Evolutionary conservation across 37 sponge, comb jelly and placozoan species (phyloP).

Genomic region (Chondrilla cf. caribensis): DNA sequence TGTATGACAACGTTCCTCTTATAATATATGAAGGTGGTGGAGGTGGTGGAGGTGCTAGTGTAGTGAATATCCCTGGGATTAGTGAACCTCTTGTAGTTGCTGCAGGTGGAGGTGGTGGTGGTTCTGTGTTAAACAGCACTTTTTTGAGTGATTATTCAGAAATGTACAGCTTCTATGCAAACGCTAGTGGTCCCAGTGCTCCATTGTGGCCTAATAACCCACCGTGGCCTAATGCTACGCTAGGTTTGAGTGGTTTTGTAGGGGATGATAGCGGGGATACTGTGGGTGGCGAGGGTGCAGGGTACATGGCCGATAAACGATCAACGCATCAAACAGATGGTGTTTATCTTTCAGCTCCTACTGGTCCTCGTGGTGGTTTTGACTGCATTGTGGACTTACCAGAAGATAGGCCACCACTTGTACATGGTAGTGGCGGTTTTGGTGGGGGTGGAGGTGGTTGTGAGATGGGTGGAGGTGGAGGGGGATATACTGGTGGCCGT

Average conservation of each 20-base stretch:
- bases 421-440: conserved; percentile 16
- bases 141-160: background rate
- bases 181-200: background rate
- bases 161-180: background rate
- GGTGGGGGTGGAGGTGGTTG: conserved; percentile 45
- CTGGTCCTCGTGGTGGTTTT: background rate
- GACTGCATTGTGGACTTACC: background rate
- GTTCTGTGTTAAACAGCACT: too few relatives aligned
- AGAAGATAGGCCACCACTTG: background rate
- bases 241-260: conserved; percentile 3
- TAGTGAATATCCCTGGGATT: background rate
- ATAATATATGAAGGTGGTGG: background rate
- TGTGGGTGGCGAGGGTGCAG: conserved; percentile 1
- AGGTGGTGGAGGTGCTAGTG: conserved; percentile 9
- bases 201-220: too few relatives aligned
- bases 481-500: conserved; percentile 34
- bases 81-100: background rate
- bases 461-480: conserved; percentile 43
- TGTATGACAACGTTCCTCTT: too few relatives aligned
- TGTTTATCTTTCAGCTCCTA: background rate
- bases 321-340: background rate
- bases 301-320: background rate
- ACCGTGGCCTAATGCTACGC: background rate
- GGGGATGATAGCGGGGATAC: background rate
- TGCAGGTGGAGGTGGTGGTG: conserved; percentile 20